Evolutionary conservation across 92 coral and sea anemone species (phyloP).

Genomic region (Parazoanthus atlanticus): DNA sequence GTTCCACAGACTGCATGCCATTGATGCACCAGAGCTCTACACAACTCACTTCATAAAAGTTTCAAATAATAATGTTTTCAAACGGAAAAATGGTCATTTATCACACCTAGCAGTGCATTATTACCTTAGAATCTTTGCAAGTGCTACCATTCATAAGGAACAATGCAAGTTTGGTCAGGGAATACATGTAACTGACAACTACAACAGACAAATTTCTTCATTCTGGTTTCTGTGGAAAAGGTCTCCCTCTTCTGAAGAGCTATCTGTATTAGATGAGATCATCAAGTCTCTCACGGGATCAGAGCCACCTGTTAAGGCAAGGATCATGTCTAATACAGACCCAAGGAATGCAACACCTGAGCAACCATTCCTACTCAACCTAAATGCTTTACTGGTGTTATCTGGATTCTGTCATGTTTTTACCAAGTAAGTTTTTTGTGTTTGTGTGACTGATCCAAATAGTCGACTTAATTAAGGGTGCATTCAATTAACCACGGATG

Average conservation of each 20-base stretch:
- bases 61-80: conserved; percentile 27
- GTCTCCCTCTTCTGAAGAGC: conserved; percentile 30
- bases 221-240: conserved; percentile 23
- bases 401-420: conserved; percentile 17
- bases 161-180: conserved; percentile 13
- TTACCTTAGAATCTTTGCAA: conserved; percentile 34
- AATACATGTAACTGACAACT: conserved; percentile 19
- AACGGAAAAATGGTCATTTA: conserved; percentile 45
- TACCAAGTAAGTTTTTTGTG: background rate
- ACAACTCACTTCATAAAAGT: conserved; percentile 32
- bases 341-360: conserved; percentile 16
- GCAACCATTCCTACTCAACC: conserved; percentile 2
- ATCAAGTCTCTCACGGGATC: conserved; percentile 11
- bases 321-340: background rate
- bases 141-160: conserved; percentile 20
- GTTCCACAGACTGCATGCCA: conserved; percentile 39
- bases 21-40: conserved; percentile 44
- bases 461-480: background rate
- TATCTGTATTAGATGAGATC: conserved; percentile 17
- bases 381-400: conserved; percentile 10
- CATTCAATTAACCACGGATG: background rate
- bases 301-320: conserved; percentile 2
- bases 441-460: conserved; percentile 6
- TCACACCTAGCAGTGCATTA: conserved; percentile 46
- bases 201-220: conserved; percentile 30